Evolutionary conservation across 2,113 vertebrate species (phyloP), one percentile per base, ranked within the genome.

Genomic region (Tylochromis polylepis): DNA sequence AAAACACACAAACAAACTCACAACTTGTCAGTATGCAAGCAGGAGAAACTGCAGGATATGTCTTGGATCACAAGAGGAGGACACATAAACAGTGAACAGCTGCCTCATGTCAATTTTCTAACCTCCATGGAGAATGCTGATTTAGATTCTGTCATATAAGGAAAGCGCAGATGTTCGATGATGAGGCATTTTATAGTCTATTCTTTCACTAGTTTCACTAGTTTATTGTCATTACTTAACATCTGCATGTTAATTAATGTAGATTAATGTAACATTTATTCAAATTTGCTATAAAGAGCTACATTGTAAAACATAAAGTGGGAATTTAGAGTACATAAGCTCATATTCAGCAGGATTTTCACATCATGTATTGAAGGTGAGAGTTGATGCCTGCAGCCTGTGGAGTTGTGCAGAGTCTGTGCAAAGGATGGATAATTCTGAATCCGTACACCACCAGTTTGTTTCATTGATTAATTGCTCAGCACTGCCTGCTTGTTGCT

Each of bases 1-100:
- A 93, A 95, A 95, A 94, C 87, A 96, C 93, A 96, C 96, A 97
- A 97, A 96, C 96, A 96, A 86, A 90, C 87, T 80, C 91, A 77
- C 85, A 92, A 89, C 79, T 90, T 79, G 88, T 94, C 91, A 91
- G 95, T 58, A 75, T 85, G 90, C 93, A 92, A 92, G 94, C 89
- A 89, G 93, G 87, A 62, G 87, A 93, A 94, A 82, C 95, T 80
- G 89, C 94, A 72, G 95, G 95, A 94, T 83, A 62, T 84, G 91
- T 92, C 92, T 91, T 57, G 82, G 92, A 93, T 94, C 88, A 56
- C 70, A 56, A 85, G 87, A 89, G 78, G 87, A 95, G 93, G 92
- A 94, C 92, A 95, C 79, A 92, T 79, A 96, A 96, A 96, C 95
- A 95, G 51, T 57, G 88, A 88, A 93, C 96, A 97, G 96, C 95